Evolutionary conservation across 2,888 invertebrate species (phyloP).

Genomic region (Parelbella ahira): DNA sequence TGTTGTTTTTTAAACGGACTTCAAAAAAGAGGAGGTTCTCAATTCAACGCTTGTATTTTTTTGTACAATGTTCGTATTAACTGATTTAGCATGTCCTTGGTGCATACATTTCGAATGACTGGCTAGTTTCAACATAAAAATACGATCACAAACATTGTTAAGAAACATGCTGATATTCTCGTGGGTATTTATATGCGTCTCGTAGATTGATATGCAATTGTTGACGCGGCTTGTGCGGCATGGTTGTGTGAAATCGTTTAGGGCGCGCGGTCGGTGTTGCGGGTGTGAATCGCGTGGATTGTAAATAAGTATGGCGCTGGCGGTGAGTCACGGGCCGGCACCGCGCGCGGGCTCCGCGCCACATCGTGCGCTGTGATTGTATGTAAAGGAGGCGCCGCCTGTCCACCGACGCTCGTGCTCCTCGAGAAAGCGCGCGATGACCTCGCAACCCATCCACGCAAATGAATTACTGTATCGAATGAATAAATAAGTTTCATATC

Average conservation of each 20-base stretch:
- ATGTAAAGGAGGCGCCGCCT: constrained; percentile 75
- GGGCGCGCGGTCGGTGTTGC: constrained; percentile 39
- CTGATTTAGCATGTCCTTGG: no score
- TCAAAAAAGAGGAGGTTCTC: no score
- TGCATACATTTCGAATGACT: no score
- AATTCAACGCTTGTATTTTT: no score
- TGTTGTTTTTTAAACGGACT: no score
- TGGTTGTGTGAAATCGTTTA: constrained; percentile 30
- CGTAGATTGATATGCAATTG: constrained; percentile 16
- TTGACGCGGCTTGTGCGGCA: constrained; percentile 17
- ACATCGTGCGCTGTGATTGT: constrained; percentile 65
- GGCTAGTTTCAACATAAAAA: no score
- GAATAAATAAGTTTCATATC: no score
- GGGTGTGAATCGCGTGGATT: constrained; percentile 64
- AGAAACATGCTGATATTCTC: no score
- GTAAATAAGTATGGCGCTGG: constrained; percentile 61
- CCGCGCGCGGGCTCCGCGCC: constrained; percentile 39
- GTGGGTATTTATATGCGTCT: background rate
- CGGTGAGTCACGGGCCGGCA: constrained; percentile 60
- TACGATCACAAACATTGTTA: no score
- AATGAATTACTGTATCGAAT: constrained; percentile 26
- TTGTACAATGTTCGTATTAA: no score
- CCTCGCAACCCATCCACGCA: constrained; percentile 15
- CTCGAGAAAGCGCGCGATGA: constrained; percentile 52
- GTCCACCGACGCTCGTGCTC: constrained; percentile 60